A percentile compares a stretch with the other conserved stretches of the same genome.
phyloP scores from a whole-genome alignment of 2,888 invertebrate genomes.

The Eremobia ochroleuca region DNA sequence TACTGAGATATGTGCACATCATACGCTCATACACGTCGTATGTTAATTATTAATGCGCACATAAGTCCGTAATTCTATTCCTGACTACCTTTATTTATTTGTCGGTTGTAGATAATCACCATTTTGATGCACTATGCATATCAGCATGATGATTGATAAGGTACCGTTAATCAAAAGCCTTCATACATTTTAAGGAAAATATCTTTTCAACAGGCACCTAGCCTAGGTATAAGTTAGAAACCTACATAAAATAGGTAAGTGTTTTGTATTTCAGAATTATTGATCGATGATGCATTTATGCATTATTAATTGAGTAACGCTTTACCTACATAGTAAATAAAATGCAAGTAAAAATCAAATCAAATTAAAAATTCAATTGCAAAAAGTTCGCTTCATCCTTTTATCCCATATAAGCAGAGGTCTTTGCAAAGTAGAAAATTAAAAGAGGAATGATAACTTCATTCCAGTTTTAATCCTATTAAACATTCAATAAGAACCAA shows the following conservation, averaged over 20 bases:
- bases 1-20: conserved; percentile 23
- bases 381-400: conserved; percentile 31
- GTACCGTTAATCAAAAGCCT: conserved; percentile 24
- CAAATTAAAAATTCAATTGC: conserved; percentile 25
- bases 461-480: conserved; percentile 60
- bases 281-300: background rate
- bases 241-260: background rate
- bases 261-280: background rate
- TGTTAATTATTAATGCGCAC: conserved; percentile 30
- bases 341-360: conserved; percentile 10
- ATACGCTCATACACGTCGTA: conserved; percentile 11
- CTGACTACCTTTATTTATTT: conserved; percentile 40
- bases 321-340: conserved; percentile 5
- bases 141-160: conserved; percentile 40
- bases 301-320: background rate
- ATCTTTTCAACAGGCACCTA: conserved; percentile 1
- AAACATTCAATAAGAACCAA: conserved; percentile 55
- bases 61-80: conserved; percentile 30
- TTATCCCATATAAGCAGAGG: conserved; percentile 12
- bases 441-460: conserved; percentile 41
- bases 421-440: conserved; percentile 32
- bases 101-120: conserved; percentile 35
- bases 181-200: conserved; percentile 14
- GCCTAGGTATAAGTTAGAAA: background rate
- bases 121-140: conserved; percentile 38